Evolutionary conservation across 2,888 invertebrate species (phyloP).

Genomic region (Zele albiditarsus): DNA sequence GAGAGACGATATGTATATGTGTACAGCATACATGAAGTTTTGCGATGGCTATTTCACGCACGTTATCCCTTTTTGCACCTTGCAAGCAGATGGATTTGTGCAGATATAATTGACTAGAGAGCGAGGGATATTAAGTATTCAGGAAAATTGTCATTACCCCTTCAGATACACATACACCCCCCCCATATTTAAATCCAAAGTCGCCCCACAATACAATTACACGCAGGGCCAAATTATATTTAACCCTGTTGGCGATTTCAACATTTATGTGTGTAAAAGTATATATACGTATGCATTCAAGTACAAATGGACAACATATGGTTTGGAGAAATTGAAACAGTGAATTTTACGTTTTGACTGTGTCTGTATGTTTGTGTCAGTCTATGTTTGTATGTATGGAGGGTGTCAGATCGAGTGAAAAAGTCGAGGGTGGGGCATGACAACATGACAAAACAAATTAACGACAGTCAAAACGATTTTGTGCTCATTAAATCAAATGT

Average conservation of each 20-base stretch:
- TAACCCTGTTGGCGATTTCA: conserved; percentile 59
- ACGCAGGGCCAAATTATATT: conserved; percentile 58
- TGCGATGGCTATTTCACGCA: too few relatives aligned
- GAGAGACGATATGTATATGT: conserved; percentile 9
- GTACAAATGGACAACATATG: conserved; percentile 49
- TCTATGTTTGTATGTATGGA: neutral
- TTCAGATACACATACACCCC: neutral
- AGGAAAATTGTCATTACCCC: neutral
- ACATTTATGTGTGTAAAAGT: conserved; percentile 29
- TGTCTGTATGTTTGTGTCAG: neutral
- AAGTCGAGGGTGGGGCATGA: conserved; percentile 49
- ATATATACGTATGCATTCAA: conserved; percentile 39
- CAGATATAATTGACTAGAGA: too few relatives aligned
- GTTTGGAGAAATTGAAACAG: conserved; percentile 37
- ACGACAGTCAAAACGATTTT: conserved; percentile 41
- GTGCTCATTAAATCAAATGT: conserved; percentile 37
- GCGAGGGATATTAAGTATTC: neutral
- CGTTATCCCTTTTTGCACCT: conserved; percentile 18
- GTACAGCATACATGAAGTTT: neutral
- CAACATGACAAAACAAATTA: conserved; percentile 44
- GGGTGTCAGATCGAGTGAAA: conserved; percentile 42
- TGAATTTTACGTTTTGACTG: neutral
- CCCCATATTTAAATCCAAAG: conserved; percentile 43
- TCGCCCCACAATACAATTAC: conserved; percentile 57
- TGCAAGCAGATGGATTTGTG: conserved; percentile 17